Percentiles rank a stretch among this genome's conserved stretches.
These are phyloP conservation scores for Fissipunctia ypsillon DNA, from an alignment of 2,888 invertebrate species.

Conservation along the genomic window DNA sequence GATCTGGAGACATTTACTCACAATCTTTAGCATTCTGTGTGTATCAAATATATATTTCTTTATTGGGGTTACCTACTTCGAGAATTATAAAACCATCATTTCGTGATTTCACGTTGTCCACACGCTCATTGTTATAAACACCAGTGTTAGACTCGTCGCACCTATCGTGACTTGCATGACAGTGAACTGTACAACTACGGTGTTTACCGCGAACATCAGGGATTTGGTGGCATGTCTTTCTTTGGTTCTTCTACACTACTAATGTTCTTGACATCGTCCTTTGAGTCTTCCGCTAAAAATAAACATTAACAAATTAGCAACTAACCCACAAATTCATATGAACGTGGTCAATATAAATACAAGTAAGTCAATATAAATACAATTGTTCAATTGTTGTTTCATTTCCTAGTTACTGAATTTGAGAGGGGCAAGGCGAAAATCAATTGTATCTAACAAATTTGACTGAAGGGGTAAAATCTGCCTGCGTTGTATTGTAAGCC, in stretches of 20 bases:
- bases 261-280: slow-evolving; percentile 91
- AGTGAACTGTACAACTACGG: slow-evolving; percentile 63
- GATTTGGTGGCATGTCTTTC: slow-evolving; percentile 92
- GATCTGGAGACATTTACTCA: slow-evolving; percentile 57
- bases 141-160: slow-evolving; percentile 53
- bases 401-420: too few species aligned
- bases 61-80: slow-evolving; percentile 37
- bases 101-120: slow-evolving; percentile 34
- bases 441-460: background rate
- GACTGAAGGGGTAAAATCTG: background rate
- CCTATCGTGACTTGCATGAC: slow-evolving; percentile 55
- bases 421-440: background rate
- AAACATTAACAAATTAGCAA: slow-evolving; percentile 44
- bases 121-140: slow-evolving; percentile 46
- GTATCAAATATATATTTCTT: slow-evolving; percentile 58
- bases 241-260: slow-evolving; percentile 92
- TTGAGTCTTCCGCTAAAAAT: slow-evolving; percentile 91
- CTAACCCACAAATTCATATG: background rate
- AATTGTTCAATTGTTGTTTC: too few species aligned
- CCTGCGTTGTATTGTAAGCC: background rate
- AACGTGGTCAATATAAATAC: background rate
- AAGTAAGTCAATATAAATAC: too few species aligned
- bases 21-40: slow-evolving; percentile 40
- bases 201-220: slow-evolving; percentile 88
- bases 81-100: slow-evolving; percentile 31